Percentiles rank a stretch among this genome's conserved stretches.
These are phyloP conservation scores for Colius striatus DNA, from an alignment of 2,113 vertebrate genomes.

Conservation along the genomic window DNA sequence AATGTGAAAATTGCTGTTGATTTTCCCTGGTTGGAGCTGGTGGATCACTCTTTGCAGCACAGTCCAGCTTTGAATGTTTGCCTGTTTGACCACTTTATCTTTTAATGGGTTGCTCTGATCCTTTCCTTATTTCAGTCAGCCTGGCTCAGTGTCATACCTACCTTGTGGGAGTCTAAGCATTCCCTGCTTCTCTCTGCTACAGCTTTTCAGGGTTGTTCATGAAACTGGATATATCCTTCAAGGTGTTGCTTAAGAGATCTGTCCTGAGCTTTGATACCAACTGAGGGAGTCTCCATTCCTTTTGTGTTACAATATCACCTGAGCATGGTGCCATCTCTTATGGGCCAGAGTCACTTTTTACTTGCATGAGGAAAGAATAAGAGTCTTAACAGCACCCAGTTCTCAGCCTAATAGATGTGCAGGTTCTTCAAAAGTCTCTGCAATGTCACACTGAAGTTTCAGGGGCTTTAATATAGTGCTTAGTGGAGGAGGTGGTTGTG, in stretches of 20 bases:
- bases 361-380: background rate
- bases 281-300: background rate
- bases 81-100: background rate
- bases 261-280: background rate
- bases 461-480: accelerated
- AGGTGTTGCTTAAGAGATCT: background rate
- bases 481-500: background rate
- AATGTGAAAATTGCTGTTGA: background rate
- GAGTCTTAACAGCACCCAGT: background rate
- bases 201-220: background rate
- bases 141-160: background rate
- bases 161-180: background rate
- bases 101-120: background rate
- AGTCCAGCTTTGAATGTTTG: background rate
- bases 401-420: background rate
- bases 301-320: background rate
- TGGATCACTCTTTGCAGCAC: background rate
- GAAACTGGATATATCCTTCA: background rate
- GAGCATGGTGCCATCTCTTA: background rate
- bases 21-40: background rate
- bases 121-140: background rate
- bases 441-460: background rate
- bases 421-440: background rate
- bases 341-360: background rate
- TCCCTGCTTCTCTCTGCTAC: background rate